Base-by-base conservation (phyloP, 2,888 invertebrate species). In the Cantharis nigra region DNA sequence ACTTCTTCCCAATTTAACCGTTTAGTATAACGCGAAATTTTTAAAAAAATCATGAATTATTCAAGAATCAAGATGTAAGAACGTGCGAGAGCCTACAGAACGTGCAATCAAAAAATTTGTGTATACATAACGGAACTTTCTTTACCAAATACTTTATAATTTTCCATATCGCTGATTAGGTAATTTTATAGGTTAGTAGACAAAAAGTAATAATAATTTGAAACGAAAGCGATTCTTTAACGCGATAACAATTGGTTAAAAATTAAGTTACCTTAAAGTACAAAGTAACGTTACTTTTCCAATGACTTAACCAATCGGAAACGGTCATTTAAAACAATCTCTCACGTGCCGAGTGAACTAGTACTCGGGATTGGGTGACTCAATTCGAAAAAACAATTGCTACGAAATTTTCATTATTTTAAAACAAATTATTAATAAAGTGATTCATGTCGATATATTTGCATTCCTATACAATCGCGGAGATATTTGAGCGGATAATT, bases 121-220 rank as follows among this genome's bases (percentile, higher is more conserved):
- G 3, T 23, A 65, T 65, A 26, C 65, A 67, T 67, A 67, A 67
- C 65, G 65, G 65, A 67, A 67, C 65, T 67, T 67, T 67, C 65
- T 23, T 67, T 9, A 67, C 23, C 65, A 26, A 67, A 67, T 23
- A 67, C 65, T 26, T 49, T 67, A 67, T 67, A 67, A 67, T 26
- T 20, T 67, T 67, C 65, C 65, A 67, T 67, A 67, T 67, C 26
- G 65, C 65, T 67, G 65, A 26, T 67, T 67, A 67, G 26, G 26
- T 67, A 67, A 67, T 67, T 67, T 67, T 67, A 67, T 67, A 26
- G 65, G 65, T 67, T 26, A 49, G 13, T 49, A 49, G 49, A 49
- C 49, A 49, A 49, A 49, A 49, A 49, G 49, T 49, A 7, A 5
- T 49, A 49, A 49, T n/a, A 13, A n/a, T 49, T 49, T n/a, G 49